Base-by-base conservation (phyloP, 2,113 vertebrate species). In the Cyanoramphus novaezelandiae region DNA sequence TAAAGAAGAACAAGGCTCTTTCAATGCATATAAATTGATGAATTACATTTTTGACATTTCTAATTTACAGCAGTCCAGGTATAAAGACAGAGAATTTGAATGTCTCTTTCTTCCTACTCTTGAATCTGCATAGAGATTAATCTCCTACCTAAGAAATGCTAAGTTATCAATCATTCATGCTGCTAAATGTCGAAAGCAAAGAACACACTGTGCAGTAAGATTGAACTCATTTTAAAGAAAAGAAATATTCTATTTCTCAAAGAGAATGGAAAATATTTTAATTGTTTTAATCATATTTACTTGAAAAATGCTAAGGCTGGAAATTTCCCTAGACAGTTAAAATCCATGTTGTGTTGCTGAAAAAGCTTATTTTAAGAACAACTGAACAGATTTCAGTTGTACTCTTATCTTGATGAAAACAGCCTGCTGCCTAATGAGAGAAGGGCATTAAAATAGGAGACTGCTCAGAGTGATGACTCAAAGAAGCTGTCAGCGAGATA, bases 91-190 rank as follows among this genome's bases (percentile, higher is more conserved):
- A 16, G 90, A 97, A 97, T 97, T 82, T 95, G 64, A 96, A 96
- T 94, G 47, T 90, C 39, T 96, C 20, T 96, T 88, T 95, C 75
- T 95, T 81, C 60, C 41, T 84, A 24, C 27, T 75, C 88, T 82
- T 70, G 68, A 95, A 97, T 97, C 88, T 97, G 93, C 79, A 88
- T 81, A 92, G 86, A 97, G 85, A 98, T 97, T 96, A 96, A 97
- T 97, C 74, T 96, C 13, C 1, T 74, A 72, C 35, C 47, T 95
- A 91, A 93, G 76, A 88, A 96, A 95, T 82, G 68, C 27, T 80
- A 78, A 92, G 67, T 92, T 96, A 96, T 98, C 91, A 97, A 88
- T 97, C 97, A 96, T 90, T 95, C 84, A 88, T 88, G 67, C 52
- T 87, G 89, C 37, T 95, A 91, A 97, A 96, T 95, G 83, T 96